A percentile compares a stretch with the other conserved stretches of the same genome.
phyloP scores from a whole-genome alignment of 2,888 invertebrate genomes.

The Eulithis prunata region DNA sequence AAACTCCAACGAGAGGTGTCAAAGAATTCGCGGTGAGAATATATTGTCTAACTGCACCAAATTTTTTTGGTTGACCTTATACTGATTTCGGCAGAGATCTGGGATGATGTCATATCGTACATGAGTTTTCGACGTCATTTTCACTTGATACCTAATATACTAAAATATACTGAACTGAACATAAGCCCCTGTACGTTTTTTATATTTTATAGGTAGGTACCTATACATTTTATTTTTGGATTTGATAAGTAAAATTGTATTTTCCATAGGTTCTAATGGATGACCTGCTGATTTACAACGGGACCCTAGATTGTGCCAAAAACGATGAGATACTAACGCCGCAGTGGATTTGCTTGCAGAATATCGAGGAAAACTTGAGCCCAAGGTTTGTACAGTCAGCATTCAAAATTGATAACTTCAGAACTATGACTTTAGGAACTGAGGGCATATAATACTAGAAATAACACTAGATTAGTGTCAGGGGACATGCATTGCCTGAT shows the following conservation, averaged over 20 bases:
- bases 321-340: constrained; percentile 59
- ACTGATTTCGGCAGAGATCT: too few species aligned
- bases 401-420: too few species aligned
- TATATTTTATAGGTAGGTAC: too few species aligned
- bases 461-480: too few species aligned
- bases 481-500: too few species aligned
- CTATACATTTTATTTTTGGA: background rate
- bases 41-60: background rate
- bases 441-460: too few species aligned
- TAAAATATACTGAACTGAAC: too few species aligned
- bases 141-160: too few species aligned
- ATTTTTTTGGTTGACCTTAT: background rate
- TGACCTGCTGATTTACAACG: constrained; percentile 91
- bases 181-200: too few species aligned
- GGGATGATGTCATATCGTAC: too few species aligned
- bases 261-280: constrained; percentile 88
- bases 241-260: background rate
- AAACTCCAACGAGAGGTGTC: constrained; percentile 90
- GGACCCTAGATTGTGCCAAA: constrained; percentile 83
- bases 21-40: constrained; percentile 90
- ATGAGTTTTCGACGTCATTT: too few species aligned
- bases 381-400: constrained; percentile 57
- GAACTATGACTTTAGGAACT: too few species aligned
- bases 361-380: constrained; percentile 64
- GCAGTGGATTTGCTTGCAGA: constrained; percentile 74